phyloP scores from a whole-genome alignment of 2,797 vertebrate genomes.

The Ctenopoma kingsleyae region DNA sequence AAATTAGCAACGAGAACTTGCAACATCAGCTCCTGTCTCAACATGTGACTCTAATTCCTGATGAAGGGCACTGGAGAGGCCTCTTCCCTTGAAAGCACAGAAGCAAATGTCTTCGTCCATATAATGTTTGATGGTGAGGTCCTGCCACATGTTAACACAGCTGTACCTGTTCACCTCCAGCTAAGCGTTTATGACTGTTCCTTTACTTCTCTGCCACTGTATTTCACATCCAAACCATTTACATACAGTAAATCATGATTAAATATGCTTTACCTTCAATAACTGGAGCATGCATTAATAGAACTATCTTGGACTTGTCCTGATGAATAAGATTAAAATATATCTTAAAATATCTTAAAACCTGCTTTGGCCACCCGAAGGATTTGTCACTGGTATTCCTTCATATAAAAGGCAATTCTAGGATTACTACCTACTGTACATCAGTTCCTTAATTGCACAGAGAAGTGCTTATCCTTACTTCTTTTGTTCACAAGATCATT shows the following conservation, averaged over 20 bases:
- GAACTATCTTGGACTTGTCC: not conserved
- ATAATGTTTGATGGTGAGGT: slow-evolving; percentile 46
- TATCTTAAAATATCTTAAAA: too few relatives aligned
- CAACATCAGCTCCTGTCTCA: slow-evolving; percentile 74
- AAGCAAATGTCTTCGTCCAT: slow-evolving; percentile 44
- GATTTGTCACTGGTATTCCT: too few relatives aligned
- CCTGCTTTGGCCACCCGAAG: too few relatives aligned
- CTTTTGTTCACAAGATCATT: too few relatives aligned
- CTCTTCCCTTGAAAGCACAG: slow-evolving; percentile 32
- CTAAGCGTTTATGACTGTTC: slow-evolving; percentile 31
- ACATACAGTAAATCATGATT: not conserved
- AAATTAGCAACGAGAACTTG: slow-evolving; percentile 49
- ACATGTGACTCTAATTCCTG: slow-evolving; percentile 63
- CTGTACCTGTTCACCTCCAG: slow-evolving; percentile 22
- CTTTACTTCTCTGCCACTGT: not conserved
- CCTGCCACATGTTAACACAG: slow-evolving; percentile 33
- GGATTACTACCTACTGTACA: too few relatives aligned
- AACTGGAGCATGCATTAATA: not conserved
- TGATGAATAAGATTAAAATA: not conserved
- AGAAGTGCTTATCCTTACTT: too few relatives aligned
- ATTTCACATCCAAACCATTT: slow-evolving; percentile 1
- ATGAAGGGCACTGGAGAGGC: slow-evolving; percentile 51
- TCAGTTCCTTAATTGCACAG: too few relatives aligned
- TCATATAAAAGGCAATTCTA: too few relatives aligned
- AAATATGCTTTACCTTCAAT: not conserved